Conservation (phyloP, 2,888 invertebrate genomes). For the Horisme vitalbata region DNA sequence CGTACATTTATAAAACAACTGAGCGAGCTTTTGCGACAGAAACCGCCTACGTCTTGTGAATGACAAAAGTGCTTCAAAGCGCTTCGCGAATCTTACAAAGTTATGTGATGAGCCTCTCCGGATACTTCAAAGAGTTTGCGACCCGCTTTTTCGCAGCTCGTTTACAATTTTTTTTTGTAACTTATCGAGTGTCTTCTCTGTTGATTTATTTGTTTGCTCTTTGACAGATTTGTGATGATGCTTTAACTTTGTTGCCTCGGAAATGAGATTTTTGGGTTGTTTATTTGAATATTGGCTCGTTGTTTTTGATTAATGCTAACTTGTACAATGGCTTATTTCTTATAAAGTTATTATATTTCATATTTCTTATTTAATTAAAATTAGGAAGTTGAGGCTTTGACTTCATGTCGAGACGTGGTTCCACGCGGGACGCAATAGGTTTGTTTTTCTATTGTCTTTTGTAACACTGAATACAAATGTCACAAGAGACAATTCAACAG, state of each 20-base stretch:
- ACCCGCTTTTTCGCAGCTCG: constrained; percentile 46
- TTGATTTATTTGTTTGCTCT: constrained; percentile 32
- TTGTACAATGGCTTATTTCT: too few species aligned
- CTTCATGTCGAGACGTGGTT: too few species aligned
- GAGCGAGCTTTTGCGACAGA: constrained; percentile 38
- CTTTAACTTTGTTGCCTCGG: constrained; percentile 6
- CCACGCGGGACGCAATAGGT: too few species aligned
- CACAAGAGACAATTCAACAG: too few species aligned
- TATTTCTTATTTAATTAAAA: too few species aligned
- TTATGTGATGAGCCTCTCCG: constrained; percentile 49
- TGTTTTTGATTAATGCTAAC: neutral
- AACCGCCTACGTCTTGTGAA: constrained; percentile 40
- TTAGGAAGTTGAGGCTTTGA: too few species aligned
- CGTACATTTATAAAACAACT: constrained; percentile 20
- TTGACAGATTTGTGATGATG: constrained; percentile 19
- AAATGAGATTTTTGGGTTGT: constrained; percentile 9
- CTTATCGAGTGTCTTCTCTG: constrained; percentile 23
- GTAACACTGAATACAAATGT: too few species aligned
- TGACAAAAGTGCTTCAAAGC: constrained; percentile 45
- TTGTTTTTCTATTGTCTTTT: too few species aligned
- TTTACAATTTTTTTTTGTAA: constrained; percentile 28
- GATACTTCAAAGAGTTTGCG: constrained; percentile 46
- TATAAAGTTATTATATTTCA: too few species aligned
- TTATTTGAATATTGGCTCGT: constrained; percentile 1
- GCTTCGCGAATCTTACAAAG: constrained; percentile 43